phyloP scores from a whole-genome alignment of 2,113 vertebrate species.

The Corythornis vintsioides region DNA sequence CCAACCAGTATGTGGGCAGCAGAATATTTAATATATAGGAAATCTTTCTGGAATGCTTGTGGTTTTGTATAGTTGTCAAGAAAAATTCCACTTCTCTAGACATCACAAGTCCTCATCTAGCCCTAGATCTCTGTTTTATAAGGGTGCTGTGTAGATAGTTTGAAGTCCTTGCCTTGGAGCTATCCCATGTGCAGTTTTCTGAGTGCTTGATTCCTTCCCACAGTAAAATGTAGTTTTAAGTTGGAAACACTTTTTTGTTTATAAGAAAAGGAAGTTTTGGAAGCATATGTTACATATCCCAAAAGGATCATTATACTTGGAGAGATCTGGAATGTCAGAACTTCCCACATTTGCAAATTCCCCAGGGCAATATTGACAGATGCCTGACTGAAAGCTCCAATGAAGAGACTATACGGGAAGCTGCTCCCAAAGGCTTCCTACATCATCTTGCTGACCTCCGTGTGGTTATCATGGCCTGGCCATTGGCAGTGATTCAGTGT shows the following conservation, averaged over 20 bases:
- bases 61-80: neutral
- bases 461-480: neutral
- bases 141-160: neutral
- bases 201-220: neutral
- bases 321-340: neutral
- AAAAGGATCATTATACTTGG: neutral
- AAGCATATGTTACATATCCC: neutral
- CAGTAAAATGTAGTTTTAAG: neutral
- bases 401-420: fast-evolving
- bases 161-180: conserved; percentile 10
- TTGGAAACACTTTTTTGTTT: neutral
- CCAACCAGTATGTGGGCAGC: neutral
- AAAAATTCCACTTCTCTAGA: too few relatives aligned
- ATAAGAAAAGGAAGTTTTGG: neutral
- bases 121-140: neutral
- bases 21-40: neutral
- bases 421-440: neutral
- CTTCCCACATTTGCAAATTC: neutral
- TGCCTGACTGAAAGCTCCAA: neutral
- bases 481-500: neutral
- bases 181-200: fast-evolving
- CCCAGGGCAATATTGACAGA: neutral
- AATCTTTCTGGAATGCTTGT: neutral
- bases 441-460: neutral
- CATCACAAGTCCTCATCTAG: neutral